These are phyloP conservation scores for Phaenicophaeus curvirostris DNA, from an alignment of 2,797 vertebrate genomes.

Conservation along the genomic window DNA sequence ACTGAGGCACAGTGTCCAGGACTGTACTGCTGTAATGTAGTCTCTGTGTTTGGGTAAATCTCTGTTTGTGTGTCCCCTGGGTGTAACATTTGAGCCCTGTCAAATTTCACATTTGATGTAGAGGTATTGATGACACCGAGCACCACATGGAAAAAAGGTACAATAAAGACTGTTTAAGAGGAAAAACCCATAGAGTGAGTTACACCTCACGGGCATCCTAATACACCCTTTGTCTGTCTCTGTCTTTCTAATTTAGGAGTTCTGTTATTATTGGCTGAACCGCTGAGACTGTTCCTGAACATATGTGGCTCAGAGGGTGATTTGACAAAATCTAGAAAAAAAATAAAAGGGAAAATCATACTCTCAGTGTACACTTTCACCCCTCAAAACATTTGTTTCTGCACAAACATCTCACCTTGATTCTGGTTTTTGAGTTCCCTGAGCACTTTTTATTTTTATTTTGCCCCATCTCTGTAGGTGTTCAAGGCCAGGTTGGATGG, in stretches of 20 bases:
- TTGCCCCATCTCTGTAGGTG: no score
- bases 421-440: not conserved
- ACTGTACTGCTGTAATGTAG: not conserved
- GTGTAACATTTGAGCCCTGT: fast-evolving
- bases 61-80: not conserved
- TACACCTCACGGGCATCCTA: not conserved
- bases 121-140: not conserved
- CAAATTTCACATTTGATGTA: not conserved
- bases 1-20: not conserved
- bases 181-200: no score
- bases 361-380: not conserved
- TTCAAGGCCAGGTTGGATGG: no score
- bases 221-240: not conserved
- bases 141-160: not conserved
- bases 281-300: not conserved
- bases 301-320: not conserved
- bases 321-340: not conserved
- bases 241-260: not conserved
- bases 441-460: not conserved
- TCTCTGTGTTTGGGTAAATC: not conserved
- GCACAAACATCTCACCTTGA: not conserved
- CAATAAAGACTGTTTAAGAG: not conserved
- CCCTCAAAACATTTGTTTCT: not conserved
- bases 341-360: not conserved
- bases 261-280: not conserved